Conservation (phyloP, 2,888 invertebrate species). For the Plagodis dolabraria region DNA sequence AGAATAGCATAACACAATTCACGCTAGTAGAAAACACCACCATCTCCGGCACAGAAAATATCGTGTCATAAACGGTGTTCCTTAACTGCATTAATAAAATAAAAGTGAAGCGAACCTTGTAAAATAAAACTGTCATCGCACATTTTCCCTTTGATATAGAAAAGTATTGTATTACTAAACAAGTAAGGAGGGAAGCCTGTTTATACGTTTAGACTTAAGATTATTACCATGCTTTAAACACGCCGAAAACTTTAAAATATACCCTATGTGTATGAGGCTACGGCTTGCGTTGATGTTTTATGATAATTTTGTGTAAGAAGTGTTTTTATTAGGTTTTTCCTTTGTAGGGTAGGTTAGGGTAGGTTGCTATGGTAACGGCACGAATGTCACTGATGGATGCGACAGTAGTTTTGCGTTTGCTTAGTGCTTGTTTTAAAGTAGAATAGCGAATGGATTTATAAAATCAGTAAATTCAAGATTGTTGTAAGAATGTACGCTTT, state of each 20-base stretch:
- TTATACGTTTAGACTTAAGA: conserved; percentile 55
- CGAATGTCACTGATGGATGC: conserved; percentile 47
- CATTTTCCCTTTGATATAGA: conserved; percentile 51
- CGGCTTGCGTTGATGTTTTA: background rate
- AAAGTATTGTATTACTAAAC: conserved; percentile 66
- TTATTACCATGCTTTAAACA: conserved; percentile 13
- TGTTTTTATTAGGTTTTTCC: conserved; percentile 67
- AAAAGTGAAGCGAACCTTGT: conserved; percentile 12
- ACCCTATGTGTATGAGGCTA: conserved; percentile 1
- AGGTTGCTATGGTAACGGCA: conserved; percentile 63
- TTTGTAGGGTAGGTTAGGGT: conserved; percentile 63
- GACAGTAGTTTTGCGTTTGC: conserved; percentile 31
- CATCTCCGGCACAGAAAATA: too few species aligned
- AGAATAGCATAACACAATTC: too few species aligned
- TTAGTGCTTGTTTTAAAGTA: conserved; percentile 27
- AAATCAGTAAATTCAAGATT: too few species aligned
- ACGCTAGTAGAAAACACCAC: too few species aligned
- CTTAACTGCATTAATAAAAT: conserved; percentile 8
- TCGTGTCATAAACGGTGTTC: background rate
- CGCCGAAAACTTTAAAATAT: conserved; percentile 12
- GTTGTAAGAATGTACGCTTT: too few species aligned
- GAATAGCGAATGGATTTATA: background rate
- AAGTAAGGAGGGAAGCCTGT: conserved; percentile 60
- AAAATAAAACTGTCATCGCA: conserved; percentile 41
- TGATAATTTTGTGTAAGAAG: conserved; percentile 22